Evolutionary conservation across 2,888 invertebrate genomes (phyloP).

Genomic region (Neocrepidodera transversa): DNA sequence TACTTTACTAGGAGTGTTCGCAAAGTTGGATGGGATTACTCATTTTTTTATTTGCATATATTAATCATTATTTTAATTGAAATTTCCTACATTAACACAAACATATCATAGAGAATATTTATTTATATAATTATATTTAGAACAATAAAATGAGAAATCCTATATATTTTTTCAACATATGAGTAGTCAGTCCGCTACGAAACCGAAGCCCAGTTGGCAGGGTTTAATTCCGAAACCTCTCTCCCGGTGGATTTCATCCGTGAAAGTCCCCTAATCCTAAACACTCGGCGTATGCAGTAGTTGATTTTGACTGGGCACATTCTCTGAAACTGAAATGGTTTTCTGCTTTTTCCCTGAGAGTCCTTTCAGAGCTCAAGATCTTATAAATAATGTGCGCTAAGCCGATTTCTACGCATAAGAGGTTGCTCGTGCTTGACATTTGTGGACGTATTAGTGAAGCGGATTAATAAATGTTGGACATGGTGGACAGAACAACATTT

Average conservation of each 20-base stretch:
- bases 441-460: background rate
- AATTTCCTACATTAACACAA: too few species aligned
- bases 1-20: too few species aligned
- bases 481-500: background rate
- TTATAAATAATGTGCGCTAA: constrained; percentile 30
- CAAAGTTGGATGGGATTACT: too few species aligned
- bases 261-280: constrained; percentile 28
- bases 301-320: constrained; percentile 23
- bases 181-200: background rate
- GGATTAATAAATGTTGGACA: background rate
- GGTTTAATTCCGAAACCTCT: constrained; percentile 16
- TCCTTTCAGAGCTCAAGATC: constrained; percentile 26
- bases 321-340: constrained; percentile 29
- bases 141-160: too few species aligned
- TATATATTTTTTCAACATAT: background rate
- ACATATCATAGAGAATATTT: too few species aligned
- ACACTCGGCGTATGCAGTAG: constrained; percentile 28
- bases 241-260: constrained; percentile 25
- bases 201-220: constrained; percentile 10
- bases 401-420: constrained; percentile 17
- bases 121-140: too few species aligned
- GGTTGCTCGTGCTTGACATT: constrained; percentile 3
- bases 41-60: too few species aligned
- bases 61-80: too few species aligned
- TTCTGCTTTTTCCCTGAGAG: constrained; percentile 16